These are phyloP conservation scores for Kryphioiulus occultus DNA, from an alignment of 2,888 invertebrate genomes.

Conservation along the genomic window DNA sequence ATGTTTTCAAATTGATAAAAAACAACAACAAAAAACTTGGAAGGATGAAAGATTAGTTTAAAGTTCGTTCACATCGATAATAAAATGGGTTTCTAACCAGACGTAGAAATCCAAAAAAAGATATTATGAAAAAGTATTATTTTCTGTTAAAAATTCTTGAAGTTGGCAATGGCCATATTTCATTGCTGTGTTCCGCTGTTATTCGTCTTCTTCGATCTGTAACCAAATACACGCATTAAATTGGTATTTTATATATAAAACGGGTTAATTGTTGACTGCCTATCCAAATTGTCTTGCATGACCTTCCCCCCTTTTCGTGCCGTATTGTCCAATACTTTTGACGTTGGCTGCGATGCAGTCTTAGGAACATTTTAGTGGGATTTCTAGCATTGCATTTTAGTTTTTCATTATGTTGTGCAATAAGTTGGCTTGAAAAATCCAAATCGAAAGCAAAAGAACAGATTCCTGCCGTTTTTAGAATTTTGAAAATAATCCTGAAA, in stretches of 20 bases:
- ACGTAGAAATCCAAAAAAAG: background rate
- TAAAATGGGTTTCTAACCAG: background rate
- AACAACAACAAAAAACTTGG: slow-evolving; percentile 20
- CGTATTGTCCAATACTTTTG: background rate
- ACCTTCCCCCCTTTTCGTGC: background rate
- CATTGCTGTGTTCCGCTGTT: background rate
- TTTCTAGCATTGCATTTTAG: too few relatives aligned
- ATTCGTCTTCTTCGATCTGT: slow-evolving; percentile 47
- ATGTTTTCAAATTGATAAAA: slow-evolving; percentile 12
- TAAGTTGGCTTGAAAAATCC: too few relatives aligned
- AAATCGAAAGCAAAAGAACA: too few relatives aligned
- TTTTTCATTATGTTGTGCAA: too few relatives aligned
- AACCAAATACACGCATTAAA: background rate
- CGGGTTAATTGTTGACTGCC: background rate
- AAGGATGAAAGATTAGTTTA: slow-evolving; percentile 7
- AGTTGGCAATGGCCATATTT: background rate
- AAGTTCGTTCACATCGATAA: background rate
- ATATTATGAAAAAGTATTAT: background rate
- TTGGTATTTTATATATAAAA: background rate
- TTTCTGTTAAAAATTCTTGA: slow-evolving; percentile 17
- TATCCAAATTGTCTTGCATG: background rate
- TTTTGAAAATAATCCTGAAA: too few relatives aligned
- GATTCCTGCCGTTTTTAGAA: too few relatives aligned
- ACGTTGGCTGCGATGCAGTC: background rate
- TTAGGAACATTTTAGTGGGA: background rate